Base-by-base conservation (phyloP, 2,797 vertebrate genomes). In the Crocodylus rhombifer region DNA sequence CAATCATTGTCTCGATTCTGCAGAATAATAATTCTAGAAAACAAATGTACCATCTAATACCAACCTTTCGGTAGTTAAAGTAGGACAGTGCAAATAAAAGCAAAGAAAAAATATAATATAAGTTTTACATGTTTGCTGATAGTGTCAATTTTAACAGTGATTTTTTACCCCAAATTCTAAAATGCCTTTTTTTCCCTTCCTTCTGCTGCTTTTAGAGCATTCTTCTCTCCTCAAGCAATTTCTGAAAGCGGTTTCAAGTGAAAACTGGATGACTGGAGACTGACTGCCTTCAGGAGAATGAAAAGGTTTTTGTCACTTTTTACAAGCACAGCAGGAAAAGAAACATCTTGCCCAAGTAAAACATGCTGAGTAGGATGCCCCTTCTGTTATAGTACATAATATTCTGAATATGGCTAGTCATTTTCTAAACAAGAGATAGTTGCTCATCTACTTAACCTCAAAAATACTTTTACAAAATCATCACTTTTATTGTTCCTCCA, bases 181-280 rank as follows among this genome's bases (percentile, higher is more conserved):
- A 95, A 86, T 36, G 4, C 2, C 57, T 9, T 3, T 77, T 12
- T 36, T 0, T 17, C 61, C 86, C 86, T 28, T 30, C 15, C 17
- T 76, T 26, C 56, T 65, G n/a, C 76, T 80, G 55, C 69, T 90
- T 75, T 90, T 77, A 77, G 13, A 80, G 21, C 36, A 81, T 85
- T n/a, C 65, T n/a, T 86, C 61, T 95, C 28, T 67, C 62, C 63
- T 91, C 55, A 58, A 62, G 14, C 63, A 89, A 92, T 90, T 96
- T 91, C 42, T 87, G 74, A 90, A 95, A 95, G 74, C n/a, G 91
- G 63, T 92, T 96, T 94, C 87, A 96, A 92, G 88, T 89, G 71
- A 74, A 91, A 93, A 75, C 7, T 26, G 84, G 93, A 76, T 80
- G 33, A 94, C 79, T 91, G 71, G n/a, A 93, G 64, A 57, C 16